Evolutionary conservation across 2,797 vertebrate species (phyloP).

Genomic region (Ceryle rudis): DNA sequence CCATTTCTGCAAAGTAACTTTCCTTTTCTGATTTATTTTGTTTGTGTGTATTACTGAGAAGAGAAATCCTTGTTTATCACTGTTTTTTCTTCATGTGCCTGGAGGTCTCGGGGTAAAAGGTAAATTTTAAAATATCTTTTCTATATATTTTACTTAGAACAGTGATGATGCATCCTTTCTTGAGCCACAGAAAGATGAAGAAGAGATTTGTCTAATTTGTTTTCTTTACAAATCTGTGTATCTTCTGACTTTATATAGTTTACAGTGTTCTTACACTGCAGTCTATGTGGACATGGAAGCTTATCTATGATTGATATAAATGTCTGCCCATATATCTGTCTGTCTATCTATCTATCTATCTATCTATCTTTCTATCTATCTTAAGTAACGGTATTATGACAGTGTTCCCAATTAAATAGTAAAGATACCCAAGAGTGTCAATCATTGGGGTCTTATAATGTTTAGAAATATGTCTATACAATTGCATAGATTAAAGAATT

Average conservation of each 20-base stretch:
- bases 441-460: neutral
- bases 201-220: neutral
- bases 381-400: neutral
- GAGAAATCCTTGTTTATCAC: neutral
- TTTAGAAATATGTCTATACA: neutral
- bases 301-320: neutral
- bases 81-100: neutral
- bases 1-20: neutral
- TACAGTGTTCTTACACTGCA: neutral
- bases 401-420: neutral
- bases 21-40: neutral
- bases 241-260: neutral
- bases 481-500: neutral
- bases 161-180: neutral
- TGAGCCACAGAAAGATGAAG: neutral
- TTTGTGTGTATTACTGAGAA: neutral
- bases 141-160: neutral
- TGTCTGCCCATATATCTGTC: neutral
- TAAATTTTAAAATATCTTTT: neutral
- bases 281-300: fast-evolving
- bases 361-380: no score
- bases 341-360: neutral
- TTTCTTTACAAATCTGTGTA: neutral
- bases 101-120: neutral
- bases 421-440: neutral